phyloP scores from a whole-genome alignment of 2,888 invertebrate species.

The Macroteleia sp. region DNA sequence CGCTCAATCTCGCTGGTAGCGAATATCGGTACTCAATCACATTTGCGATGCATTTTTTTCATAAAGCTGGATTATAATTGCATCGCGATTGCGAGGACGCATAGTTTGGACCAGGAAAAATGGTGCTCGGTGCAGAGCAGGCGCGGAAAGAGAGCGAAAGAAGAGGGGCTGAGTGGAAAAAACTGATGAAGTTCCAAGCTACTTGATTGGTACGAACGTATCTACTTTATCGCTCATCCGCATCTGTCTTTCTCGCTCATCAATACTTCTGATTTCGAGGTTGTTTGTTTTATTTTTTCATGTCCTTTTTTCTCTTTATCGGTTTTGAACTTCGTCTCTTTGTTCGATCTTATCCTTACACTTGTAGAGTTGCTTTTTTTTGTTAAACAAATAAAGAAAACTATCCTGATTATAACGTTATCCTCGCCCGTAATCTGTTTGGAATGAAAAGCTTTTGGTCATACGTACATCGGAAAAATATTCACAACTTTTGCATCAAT shows the following conservation, averaged over 20 bases:
- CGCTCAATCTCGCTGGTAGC: conserved; percentile 79
- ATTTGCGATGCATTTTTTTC: conserved; percentile 84
- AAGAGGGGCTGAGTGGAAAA: conserved; percentile 75
- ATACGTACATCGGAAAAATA: too few species aligned
- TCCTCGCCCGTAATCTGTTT: too few species aligned
- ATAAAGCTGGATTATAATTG: conserved; percentile 84
- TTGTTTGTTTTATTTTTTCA: conserved; percentile 52
- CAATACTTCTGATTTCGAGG: conserved; percentile 63
- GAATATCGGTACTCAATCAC: conserved; percentile 83
- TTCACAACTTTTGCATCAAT: conserved; percentile 1
- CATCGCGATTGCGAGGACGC: conserved; percentile 79
- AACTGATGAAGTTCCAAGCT: conserved; percentile 83
- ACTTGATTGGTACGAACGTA: conserved; percentile 83
- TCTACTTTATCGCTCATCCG: conserved; percentile 74
- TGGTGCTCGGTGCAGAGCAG: conserved; percentile 72
- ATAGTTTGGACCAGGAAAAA: conserved; percentile 77
- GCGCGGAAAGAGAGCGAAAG: conserved; percentile 63
- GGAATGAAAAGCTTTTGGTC: too few species aligned
- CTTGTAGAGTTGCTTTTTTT: too few species aligned
- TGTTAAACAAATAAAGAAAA: too few species aligned
- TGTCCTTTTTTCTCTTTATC: neutral
- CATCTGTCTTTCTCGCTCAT: conserved; percentile 64
- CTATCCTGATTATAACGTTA: too few species aligned
- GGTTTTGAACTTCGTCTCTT: neutral
- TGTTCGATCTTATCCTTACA: neutral